phyloP scores from a whole-genome alignment of 1,140 invertebrate species.

The Dryas iulia region DNA sequence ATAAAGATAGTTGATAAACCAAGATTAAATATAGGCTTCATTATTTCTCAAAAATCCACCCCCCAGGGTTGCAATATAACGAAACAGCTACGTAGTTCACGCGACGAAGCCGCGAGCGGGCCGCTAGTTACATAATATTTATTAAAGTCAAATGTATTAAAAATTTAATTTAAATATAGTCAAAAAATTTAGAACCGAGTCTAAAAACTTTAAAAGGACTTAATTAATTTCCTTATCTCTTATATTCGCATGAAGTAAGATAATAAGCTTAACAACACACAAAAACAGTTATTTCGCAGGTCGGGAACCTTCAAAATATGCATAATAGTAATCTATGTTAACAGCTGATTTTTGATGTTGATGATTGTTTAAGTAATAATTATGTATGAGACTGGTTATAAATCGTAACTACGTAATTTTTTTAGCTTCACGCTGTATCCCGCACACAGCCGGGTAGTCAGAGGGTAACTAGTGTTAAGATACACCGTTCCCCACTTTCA shows the following conservation, averaged over 20 bases:
- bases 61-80: no score
- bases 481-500: no score
- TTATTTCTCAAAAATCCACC: no score
- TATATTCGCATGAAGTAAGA: not conserved
- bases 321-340: not conserved
- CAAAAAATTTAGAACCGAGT: not conserved
- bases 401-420: not conserved
- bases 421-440: not conserved
- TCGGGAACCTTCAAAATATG: slow-evolving; percentile 9
- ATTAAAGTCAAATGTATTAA: no score
- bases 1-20: no score
- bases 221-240: slow-evolving; percentile 1
- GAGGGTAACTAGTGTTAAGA: no score
- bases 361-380: not conserved
- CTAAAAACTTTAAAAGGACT: not conserved
- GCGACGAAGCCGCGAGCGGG: no score
- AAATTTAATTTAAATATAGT: not conserved
- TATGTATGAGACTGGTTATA: not conserved
- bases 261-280: not conserved
- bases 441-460: no score
- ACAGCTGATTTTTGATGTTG: not conserved
- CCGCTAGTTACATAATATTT: no score
- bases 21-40: no score
- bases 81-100: no score
- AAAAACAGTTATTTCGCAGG: not conserved